phyloP scores from a whole-genome alignment of 2,797 vertebrate species.

The Psittacula echo region DNA sequence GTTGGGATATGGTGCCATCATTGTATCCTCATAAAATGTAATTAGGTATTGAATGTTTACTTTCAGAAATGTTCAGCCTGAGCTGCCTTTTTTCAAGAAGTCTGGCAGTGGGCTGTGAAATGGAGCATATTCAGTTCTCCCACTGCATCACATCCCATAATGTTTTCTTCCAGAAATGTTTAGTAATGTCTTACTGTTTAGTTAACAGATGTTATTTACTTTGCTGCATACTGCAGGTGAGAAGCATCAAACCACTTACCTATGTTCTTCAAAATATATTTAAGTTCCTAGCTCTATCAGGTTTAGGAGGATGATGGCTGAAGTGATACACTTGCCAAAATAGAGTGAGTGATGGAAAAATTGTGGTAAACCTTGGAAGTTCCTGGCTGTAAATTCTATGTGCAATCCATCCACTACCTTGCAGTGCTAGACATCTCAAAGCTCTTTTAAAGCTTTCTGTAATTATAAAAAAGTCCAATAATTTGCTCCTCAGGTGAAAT shows the following conservation, averaged over 20 bases:
- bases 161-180: background rate
- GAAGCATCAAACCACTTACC: background rate
- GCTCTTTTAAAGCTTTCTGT: background rate
- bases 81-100: background rate
- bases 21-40: background rate
- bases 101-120: background rate
- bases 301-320: background rate
- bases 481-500: background rate
- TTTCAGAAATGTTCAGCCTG: background rate
- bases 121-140: background rate
- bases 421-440: background rate
- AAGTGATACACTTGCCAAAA: background rate
- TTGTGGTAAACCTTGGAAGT: background rate
- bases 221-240: background rate
- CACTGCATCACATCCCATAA: background rate
- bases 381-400: background rate
- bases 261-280: background rate
- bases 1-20: background rate
- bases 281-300: background rate
- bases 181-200: background rate
- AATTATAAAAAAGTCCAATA: background rate
- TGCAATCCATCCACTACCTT: background rate
- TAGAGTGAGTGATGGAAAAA: background rate
- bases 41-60: background rate
- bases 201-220: background rate